Base-by-base conservation (phyloP, 2,113 vertebrate genomes). In the Orthonyx spaldingii region DNA sequence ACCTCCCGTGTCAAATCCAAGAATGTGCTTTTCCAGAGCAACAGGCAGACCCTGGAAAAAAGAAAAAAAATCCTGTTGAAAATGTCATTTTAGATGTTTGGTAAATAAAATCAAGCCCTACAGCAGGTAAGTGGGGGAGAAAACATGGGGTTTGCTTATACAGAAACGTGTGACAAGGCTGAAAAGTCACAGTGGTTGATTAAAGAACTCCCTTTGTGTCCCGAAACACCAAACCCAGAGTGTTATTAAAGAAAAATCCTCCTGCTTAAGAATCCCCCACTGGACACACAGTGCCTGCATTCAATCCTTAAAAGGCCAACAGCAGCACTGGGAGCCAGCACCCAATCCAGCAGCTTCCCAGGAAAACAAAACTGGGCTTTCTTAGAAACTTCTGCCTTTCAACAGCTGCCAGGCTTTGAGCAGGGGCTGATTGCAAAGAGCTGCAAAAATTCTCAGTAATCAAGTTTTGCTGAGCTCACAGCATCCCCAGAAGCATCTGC, bases 1-100 rank as follows among this genome's bases (percentile, higher is more conserved):
- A 99, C 99, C 99, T 98, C 99, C 99, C 3, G 99, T 99, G 97
- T 99, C 99, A 96, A 99, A 99, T 63, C 99, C 99, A 88, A 99
- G 98, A 70, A 98, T 97, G 95, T 99, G 99, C 92, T 99, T 99
- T 82, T 99, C 99, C 93, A 99, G 97, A 93, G 99, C 94, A 28
- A 99, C 99, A 30, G 99, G 99, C 84, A 99, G 91, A 52, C 99
- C 99, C 99, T 99, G 96, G 1, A 44, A 84, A 89, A 77, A 89
- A 61, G 5, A 6, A 21, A 5, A 92, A 90, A 90, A 10, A 32
- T 22, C 3, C 3, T 11, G 55, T 68, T 19, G 41, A 39, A 69
- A 87, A 22, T 7, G 21, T 20, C 42, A 53, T 30, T 39, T 44
- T 20, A 7, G 16, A 16, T 0, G 7, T 17, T 17, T n/a, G 41